Evolutionary conservation across 2,113 vertebrate genomes (phyloP).

Genomic region (Castor canadensis): DNA sequence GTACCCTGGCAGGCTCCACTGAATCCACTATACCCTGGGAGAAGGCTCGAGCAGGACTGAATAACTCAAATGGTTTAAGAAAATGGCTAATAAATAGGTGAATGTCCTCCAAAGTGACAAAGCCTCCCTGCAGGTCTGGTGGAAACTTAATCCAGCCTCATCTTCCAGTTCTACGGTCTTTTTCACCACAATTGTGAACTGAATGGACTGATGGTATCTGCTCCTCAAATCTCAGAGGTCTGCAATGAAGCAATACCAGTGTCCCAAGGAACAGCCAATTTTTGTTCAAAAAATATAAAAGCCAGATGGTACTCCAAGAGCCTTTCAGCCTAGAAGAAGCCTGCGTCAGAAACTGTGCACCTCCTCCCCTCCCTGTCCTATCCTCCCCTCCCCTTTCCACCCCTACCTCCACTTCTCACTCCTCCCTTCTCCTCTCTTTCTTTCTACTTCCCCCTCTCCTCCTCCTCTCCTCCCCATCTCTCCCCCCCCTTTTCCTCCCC

Average conservation of each 20-base stretch:
- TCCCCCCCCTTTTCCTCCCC: neutral
- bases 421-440: neutral
- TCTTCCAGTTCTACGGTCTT: neutral
- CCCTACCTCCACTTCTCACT: neutral
- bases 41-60: no score
- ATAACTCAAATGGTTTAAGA: no score
- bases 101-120: neutral
- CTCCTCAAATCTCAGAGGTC: neutral
- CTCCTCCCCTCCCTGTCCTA: neutral
- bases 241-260: neutral
- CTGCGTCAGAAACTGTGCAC: neutral
- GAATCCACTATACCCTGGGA: neutral
- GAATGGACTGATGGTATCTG: neutral
- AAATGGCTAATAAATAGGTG: neutral
- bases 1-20: no score
- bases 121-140: neutral
- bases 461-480: neutral
- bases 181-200: neutral
- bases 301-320: neutral
- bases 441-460: neutral
- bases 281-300: conserved; percentile 20
- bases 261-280: neutral
- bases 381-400: neutral
- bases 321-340: neutral
- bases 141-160: neutral